Evolutionary conservation across 2,888 invertebrate genomes (phyloP), one percentile per base, ranked within the genome.

Genomic region (Dryobotodes eremita): DNA sequence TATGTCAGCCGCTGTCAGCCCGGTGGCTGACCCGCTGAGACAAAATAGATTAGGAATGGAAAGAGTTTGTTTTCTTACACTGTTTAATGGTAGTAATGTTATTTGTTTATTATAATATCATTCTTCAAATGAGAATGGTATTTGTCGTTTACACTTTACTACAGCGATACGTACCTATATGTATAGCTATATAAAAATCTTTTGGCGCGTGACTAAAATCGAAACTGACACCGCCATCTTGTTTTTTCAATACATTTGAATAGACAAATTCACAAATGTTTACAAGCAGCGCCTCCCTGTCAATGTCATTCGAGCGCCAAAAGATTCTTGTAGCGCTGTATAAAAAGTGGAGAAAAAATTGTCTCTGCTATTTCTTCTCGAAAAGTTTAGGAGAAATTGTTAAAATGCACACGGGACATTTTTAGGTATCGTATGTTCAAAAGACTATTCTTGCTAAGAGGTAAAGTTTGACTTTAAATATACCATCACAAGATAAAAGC

Each of bases 1-100:
- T 93, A 93, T 89, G 92, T 92, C 92, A 89, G 84, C 89, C 88
- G 82, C 87, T 92, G 92, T 91, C 91, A 91, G 77, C 74, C 77
- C 82, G 84, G 79, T 76, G 79, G 77, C 79, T 74, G 81, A 79
- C 82, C 88, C 85, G 76, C 80, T 75, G 82, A 82, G 85, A 86
- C 84, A 82, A 83, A 86, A 80, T 77, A 80, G 87, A 89, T 86
- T 89, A 85, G 86, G 80, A 79, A 77, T 73, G 80, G 75, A 77
- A 87, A 80, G 80, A 88, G 82, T 89, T 87, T 69, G 78, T 80
- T 79, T 81, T 86, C 80, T 76, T 85, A 79, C 71, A 81, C 55
- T 80, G 48, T 80, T 48, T 61, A 66, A 70, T 61, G 23, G 61
- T 75, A 55, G 61, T 61, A 48, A 64, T 61, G 31, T 74, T 84